These are phyloP conservation scores for Eremophila alpestris DNA, from an alignment of 2,797 vertebrate species.

Conservation along the genomic window DNA sequence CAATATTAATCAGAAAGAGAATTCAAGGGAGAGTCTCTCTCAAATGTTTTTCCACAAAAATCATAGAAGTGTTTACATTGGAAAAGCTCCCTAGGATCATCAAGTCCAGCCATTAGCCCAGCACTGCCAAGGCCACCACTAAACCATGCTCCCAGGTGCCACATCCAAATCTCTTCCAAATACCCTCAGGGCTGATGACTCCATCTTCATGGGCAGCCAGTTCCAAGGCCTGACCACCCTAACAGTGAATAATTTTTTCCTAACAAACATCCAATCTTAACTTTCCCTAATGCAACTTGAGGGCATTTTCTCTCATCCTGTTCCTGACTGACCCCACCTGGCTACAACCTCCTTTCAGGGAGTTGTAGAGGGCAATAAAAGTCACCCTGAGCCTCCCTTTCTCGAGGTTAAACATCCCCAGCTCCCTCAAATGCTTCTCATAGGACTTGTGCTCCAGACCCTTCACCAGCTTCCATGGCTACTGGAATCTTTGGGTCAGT, in stretches of 20 bases:
- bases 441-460: neutral
- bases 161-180: neutral
- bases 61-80: neutral
- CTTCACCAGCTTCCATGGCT: neutral
- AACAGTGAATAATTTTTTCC: neutral
- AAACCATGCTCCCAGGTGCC: neutral
- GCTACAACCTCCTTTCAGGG: neutral
- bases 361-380: neutral
- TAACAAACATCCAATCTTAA: neutral
- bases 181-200: neutral
- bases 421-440: neutral
- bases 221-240: neutral
- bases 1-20: neutral
- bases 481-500: neutral
- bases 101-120: neutral
- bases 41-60: constrained; percentile 18
- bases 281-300: neutral
- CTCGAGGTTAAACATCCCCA: neutral
- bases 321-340: neutral
- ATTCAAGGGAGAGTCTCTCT: neutral
- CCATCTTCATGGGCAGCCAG: neutral
- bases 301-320: neutral
- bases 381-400: neutral
- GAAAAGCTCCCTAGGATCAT: neutral
- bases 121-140: neutral